Evolutionary conservation across 1,140 invertebrate genomes (phyloP).

Genomic region (Fopius arisanus): DNA sequence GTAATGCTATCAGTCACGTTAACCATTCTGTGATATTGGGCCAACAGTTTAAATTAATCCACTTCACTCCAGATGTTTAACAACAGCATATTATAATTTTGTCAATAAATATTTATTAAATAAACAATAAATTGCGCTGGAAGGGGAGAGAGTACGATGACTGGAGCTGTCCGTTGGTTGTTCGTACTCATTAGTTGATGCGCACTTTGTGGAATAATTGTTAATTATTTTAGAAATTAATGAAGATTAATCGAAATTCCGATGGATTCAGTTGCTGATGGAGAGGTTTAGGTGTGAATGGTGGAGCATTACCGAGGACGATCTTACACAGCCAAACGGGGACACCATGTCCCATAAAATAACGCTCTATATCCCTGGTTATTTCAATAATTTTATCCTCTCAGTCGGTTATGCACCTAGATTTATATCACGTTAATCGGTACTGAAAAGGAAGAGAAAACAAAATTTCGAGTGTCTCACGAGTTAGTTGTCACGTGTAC

Average conservation of each 20-base stretch:
- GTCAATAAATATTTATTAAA: too few relatives aligned
- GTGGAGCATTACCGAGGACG: slow-evolving; percentile 35
- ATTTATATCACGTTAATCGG: slow-evolving; percentile 5
- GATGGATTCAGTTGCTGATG: slow-evolving; percentile 9
- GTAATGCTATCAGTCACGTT: background rate
- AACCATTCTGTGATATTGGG: background rate
- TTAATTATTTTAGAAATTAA: background rate
- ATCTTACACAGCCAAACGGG: slow-evolving; percentile 35
- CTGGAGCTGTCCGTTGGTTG: too few relatives aligned
- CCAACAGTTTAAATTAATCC: background rate
- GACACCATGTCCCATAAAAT: background rate
- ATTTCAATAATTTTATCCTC: background rate
- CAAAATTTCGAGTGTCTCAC: slow-evolving; percentile 15
- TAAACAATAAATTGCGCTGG: too few relatives aligned
- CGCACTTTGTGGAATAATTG: too few relatives aligned
- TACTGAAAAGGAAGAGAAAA: background rate
- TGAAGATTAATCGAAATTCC: background rate
- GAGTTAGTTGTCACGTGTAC: slow-evolving; percentile 33
- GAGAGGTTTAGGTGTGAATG: slow-evolving; percentile 27
- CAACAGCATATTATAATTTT: background rate
- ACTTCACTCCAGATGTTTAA: background rate
- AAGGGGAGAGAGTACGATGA: too few relatives aligned
- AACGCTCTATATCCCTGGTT: background rate
- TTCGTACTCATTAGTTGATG: too few relatives aligned
- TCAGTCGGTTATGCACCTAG: background rate